These are phyloP conservation scores for Hydrotaea cyrtoneurina DNA, from an alignment of 2,888 invertebrate genomes.

Conservation along the genomic window DNA sequence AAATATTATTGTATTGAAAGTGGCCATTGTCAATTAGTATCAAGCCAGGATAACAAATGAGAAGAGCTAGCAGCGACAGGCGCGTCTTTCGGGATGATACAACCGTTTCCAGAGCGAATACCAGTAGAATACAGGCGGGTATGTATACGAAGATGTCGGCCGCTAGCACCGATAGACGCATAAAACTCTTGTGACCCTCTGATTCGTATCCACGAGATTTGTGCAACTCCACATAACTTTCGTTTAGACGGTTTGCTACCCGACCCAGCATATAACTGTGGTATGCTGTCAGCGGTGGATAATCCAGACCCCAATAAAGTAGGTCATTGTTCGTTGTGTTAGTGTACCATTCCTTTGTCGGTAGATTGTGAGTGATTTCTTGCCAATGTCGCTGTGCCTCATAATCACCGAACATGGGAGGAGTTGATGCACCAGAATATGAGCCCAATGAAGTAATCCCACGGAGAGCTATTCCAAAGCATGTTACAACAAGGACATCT, in stretches of 20 bases:
- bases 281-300: slow-evolving; percentile 98
- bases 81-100: slow-evolving; percentile 47
- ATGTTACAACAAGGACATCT: slow-evolving; percentile 57
- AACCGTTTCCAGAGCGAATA: slow-evolving; percentile 61
- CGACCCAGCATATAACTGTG: slow-evolving; percentile 92
- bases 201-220: slow-evolving; percentile 93
- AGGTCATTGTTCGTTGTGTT: slow-evolving; percentile 93
- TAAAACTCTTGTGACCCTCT: slow-evolving; percentile 92
- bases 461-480: slow-evolving; percentile 82
- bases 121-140: slow-evolving; percentile 83
- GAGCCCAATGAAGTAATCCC: slow-evolving; percentile 88
- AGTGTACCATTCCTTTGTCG: slow-evolving; percentile 88
- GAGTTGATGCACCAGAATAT: slow-evolving; percentile 89
- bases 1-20: slow-evolving; percentile 98
- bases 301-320: slow-evolving; percentile 98
- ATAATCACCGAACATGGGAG: slow-evolving; percentile 98
- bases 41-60: slow-evolving; percentile 91
- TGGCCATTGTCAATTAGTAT: slow-evolving; percentile 98
- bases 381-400: slow-evolving; percentile 99
- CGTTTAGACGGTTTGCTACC: slow-evolving; percentile 86
- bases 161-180: slow-evolving; percentile 92
- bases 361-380: slow-evolving; percentile 96
- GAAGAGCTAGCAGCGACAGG: slow-evolving; percentile 57
- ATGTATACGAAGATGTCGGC: slow-evolving; percentile 91
- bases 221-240: slow-evolving; percentile 89